Base-by-base conservation (phyloP, 2,113 vertebrate species). In the Rhinogobius similis region DNA sequence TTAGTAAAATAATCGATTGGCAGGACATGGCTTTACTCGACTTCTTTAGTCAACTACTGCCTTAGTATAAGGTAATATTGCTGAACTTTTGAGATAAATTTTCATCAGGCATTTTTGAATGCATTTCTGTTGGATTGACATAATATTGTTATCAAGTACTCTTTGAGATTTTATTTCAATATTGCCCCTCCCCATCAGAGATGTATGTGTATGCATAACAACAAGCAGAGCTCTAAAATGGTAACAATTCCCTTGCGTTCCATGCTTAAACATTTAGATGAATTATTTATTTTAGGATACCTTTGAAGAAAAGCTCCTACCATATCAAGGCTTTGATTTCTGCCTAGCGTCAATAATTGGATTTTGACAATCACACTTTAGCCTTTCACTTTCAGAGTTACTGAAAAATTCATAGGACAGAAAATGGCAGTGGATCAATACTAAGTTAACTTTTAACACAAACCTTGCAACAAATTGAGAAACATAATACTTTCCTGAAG, bases 361-460 rank as follows among this genome's bases (percentile, higher is more conserved):
- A 27, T 27, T 56, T 27, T 56, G 26, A 29, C 55, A 29, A 53
- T 23, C n/a, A 21, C 21, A 4, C 24, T 58, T 58, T 58, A 20
- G 14, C 55, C 24, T 58, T 58, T 29, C 2, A 58, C 29, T 58
- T 58, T 58, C 55, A 29, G 26, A 27, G 24, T 7, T 58, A 20
- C 9, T 58, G 24, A 29, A 58, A 29, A 29, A 58, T 58, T 58
- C 14, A 29, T 58, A 58, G 24, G 14, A 58, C 55, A 58, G 55
- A 58, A 58, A 58, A 58, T 58, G 55, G 24, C 55, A 29, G 24
- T 58, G 55, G 55, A 29, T 58, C 55, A 2, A 58, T 58, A 32
- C 14, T 29, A 29, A 58, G 55, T 58, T 58, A 58, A 58, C 26
- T 29, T 58, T 29, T 29, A 3, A 14, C 26, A 29, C 26, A 58